phyloP scores from a whole-genome alignment of 2,113 vertebrate genomes.

The Microtus pennsylvanicus region DNA sequence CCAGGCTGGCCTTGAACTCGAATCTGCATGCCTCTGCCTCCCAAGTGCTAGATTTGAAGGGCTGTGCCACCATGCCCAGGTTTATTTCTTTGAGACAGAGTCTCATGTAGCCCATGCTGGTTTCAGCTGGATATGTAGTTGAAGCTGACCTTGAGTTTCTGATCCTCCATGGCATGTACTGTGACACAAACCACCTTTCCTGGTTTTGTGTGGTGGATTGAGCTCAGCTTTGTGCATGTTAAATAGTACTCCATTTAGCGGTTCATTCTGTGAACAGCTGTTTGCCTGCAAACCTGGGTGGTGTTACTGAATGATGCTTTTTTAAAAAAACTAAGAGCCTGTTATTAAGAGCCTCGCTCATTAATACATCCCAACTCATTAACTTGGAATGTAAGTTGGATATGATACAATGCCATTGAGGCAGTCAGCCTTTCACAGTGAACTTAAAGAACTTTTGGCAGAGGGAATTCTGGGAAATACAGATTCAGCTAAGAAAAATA shows the following conservation, averaged over 20 bases:
- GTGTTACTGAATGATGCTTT: slow-evolving; percentile 9
- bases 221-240: not conserved
- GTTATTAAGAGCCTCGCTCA: not conserved
- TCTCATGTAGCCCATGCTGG: not conserved
- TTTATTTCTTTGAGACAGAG: not conserved
- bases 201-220: not conserved
- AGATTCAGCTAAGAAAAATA: not conserved
- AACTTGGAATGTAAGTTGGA: not conserved
- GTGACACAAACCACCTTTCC: not conserved
- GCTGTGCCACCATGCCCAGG: not conserved
- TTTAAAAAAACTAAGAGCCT: not conserved
- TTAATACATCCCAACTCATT: not conserved
- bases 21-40: not conserved
- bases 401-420: not conserved
- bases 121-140: not conserved
- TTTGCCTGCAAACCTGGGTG: not conserved
- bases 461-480: slow-evolving; percentile 33
- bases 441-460: not conserved
- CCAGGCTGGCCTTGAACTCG: not conserved
- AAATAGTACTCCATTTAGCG: not conserved
- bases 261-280: not conserved
- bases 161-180: not conserved
- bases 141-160: not conserved
- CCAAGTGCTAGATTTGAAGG: not conserved
- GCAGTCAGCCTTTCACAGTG: not conserved